Evolutionary conservation across 2,888 invertebrate species (phyloP).

Genomic region (Lysandra bellargus): DNA sequence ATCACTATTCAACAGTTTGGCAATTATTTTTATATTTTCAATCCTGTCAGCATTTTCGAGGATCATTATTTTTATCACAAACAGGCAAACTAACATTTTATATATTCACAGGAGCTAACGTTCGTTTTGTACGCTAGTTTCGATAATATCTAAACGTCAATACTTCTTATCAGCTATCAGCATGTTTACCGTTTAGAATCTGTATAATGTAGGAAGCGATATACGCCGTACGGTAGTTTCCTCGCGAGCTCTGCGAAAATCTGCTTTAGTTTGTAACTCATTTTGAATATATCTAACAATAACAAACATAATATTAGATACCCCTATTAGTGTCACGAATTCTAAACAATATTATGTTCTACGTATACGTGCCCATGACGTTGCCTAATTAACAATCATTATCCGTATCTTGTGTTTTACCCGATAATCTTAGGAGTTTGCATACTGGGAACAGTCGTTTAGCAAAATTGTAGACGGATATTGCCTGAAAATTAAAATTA

Average conservation of each 20-base stretch:
- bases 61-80: not conserved
- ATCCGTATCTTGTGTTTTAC: not conserved
- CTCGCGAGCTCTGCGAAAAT: not conserved
- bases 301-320: no score
- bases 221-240: not conserved
- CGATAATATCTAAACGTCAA: slow-evolving; percentile 1
- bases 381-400: no score
- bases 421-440: not conserved
- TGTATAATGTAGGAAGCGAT: not conserved
- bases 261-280: not conserved
- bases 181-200: not conserved
- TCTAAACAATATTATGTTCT: no score
- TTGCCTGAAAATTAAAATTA: no score
- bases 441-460: not conserved
- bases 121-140: not conserved
- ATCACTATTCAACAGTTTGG: no score
- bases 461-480: not conserved
- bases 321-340: no score
- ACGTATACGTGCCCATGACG: no score
- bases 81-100: not conserved
- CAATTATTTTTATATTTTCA: no score
- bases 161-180: slow-evolving; percentile 19
- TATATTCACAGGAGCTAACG: not conserved
- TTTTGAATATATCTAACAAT: not conserved
- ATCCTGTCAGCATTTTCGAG: no score